phyloP scores from a whole-genome alignment of 2,797 vertebrate species.

The Lycodopsis pacificus region DNA sequence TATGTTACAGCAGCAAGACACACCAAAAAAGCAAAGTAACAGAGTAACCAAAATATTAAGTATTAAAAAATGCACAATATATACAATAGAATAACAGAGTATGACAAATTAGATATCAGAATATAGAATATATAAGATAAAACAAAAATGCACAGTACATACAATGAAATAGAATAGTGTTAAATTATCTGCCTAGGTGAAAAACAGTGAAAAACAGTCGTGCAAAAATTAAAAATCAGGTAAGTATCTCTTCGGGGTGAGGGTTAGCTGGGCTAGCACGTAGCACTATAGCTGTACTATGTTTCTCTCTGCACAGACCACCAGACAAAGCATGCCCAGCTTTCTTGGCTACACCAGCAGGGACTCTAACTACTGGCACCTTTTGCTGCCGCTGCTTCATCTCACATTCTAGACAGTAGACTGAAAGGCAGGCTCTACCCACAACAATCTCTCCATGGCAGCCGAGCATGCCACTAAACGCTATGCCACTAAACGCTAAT shows the following conservation, averaged over 20 bases:
- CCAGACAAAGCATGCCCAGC: neutral
- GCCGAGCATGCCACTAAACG: neutral
- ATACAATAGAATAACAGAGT: too few relatives aligned
- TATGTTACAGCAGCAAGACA: too few relatives aligned
- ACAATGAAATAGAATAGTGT: too few relatives aligned
- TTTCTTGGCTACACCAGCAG: conserved; percentile 8
- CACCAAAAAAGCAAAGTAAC: too few relatives aligned
- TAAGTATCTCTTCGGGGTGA: neutral
- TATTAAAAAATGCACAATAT: too few relatives aligned
- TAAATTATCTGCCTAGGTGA: too few relatives aligned
- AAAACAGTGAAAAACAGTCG: too few relatives aligned
- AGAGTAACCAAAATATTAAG: too few relatives aligned
- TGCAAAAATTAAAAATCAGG: too few relatives aligned
- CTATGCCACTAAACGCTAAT: conserved; percentile 38
- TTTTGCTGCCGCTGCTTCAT: conserved; percentile 1
- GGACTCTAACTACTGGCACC: conserved; percentile 1
- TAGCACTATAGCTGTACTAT: neutral
- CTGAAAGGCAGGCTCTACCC: conserved; percentile 20
- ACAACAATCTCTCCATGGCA: conserved; percentile 22
- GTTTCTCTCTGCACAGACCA: conserved; percentile 2
- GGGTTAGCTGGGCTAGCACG: neutral
- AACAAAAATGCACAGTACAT: too few relatives aligned
- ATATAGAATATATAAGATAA: too few relatives aligned
- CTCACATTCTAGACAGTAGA: neutral
- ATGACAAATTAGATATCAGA: too few relatives aligned